A percentile compares a stretch with the other conserved stretches of the same genome.
These are phyloP conservation scores for Lagocephalus sceleratus DNA, from an alignment of 2,797 vertebrate genomes.

Conservation along the genomic window DNA sequence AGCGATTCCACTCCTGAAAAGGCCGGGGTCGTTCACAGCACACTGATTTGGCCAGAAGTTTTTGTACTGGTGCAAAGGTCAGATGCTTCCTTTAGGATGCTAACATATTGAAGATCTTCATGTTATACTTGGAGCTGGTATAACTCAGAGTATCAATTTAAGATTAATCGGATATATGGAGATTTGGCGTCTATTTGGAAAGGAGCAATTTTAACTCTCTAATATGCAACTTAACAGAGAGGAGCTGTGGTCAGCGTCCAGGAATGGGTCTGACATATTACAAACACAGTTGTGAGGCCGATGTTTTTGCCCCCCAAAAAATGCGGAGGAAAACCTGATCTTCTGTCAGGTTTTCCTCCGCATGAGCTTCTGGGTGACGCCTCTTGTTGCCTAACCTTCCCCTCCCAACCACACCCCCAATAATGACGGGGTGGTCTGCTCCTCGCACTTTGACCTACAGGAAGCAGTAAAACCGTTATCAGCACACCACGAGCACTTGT, in stretches of 20 bases:
- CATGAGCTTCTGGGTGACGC: conserved; percentile 24
- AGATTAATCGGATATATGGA: too few species aligned
- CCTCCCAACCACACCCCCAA: neutral
- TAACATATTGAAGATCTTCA: too few species aligned
- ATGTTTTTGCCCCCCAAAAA: too few species aligned
- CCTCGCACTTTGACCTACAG: conserved; percentile 55
- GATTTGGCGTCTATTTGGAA: neutral
- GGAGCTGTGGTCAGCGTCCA: neutral
- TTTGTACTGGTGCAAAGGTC: too few species aligned
- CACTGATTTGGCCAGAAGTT: neutral
- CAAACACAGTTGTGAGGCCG: neutral
- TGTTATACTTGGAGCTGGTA: neutral
- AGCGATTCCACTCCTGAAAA: conserved; percentile 49
- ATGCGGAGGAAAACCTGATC: too few species aligned
- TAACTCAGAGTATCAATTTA: too few species aligned
- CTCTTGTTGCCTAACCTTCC: too few species aligned
- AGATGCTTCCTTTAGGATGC: neutral
- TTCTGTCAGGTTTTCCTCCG: conserved; percentile 3
- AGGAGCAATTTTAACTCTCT: neutral
- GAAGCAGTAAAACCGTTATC: conserved; percentile 54
- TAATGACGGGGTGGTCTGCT: conserved; percentile 26
- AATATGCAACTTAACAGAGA: too few species aligned
- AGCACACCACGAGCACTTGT: conserved; percentile 23
- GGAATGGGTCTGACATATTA: neutral
- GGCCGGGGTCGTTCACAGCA: conserved; percentile 20